These are phyloP conservation scores for Sialis lutaria DNA, from an alignment of 2,888 invertebrate genomes.

Conservation along the genomic window DNA sequence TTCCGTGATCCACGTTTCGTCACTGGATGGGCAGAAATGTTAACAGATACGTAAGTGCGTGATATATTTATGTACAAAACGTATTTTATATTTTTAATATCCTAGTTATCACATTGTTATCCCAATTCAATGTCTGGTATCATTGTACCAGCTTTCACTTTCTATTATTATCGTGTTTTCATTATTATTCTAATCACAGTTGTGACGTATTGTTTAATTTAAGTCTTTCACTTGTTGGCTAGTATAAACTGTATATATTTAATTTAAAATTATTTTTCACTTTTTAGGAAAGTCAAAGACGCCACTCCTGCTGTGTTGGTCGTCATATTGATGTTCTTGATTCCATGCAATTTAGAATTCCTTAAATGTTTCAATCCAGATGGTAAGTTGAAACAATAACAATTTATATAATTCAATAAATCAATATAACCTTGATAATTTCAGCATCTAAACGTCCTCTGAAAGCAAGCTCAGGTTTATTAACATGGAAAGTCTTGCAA, in stretches of 20 bases:
- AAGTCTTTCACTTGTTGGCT: no score
- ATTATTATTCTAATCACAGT: no score
- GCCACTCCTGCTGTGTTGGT: slow-evolving; percentile 72
- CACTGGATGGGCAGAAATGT: slow-evolving; percentile 64
- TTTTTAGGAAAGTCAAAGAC: slow-evolving; percentile 51
- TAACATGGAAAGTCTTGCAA: slow-evolving; percentile 74
- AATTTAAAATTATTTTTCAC: slow-evolving; percentile 6
- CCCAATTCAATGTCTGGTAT: no score
- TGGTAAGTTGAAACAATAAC: slow-evolving; percentile 11
- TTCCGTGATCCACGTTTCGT: slow-evolving; percentile 79
- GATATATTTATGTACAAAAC: neutral
- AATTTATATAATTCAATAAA: neutral
- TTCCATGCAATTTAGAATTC: slow-evolving; percentile 66
- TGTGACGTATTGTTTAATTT: no score
- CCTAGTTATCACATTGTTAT: no score
- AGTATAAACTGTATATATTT: neutral
- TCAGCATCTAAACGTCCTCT: slow-evolving; percentile 38
- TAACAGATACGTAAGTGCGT: slow-evolving; percentile 39
- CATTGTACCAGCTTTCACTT: no score
- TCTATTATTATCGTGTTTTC: no score
- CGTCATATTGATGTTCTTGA: slow-evolving; percentile 63
- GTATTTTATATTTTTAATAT: no score
- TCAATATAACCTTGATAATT: slow-evolving; percentile 4
- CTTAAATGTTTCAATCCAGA: slow-evolving; percentile 44
- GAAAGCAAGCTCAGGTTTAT: slow-evolving; percentile 47